Conservation (phyloP, 1,140 invertebrate species). For the Aporrectodea caliginosa region DNA sequence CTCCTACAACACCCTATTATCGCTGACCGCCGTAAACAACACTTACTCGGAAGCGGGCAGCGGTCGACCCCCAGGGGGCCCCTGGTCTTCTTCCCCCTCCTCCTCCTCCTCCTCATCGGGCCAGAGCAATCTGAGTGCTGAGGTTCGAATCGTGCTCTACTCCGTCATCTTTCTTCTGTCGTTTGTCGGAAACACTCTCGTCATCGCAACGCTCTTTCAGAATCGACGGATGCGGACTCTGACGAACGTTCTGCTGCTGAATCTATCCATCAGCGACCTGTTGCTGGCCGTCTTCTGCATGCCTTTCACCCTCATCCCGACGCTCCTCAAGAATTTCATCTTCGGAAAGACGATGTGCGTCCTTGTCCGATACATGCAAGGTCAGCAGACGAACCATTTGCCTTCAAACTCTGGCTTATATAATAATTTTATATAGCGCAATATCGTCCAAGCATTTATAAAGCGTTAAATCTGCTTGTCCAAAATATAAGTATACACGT, state of each 20-base stretch:
- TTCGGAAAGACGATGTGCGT: conserved; percentile 30
- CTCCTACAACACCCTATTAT: no score
- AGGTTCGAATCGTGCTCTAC: conserved; percentile 67
- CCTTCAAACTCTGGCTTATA: no score
- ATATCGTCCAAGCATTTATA: no score
- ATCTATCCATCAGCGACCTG: conserved; percentile 83
- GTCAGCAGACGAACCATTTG: no score
- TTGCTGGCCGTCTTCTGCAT: conserved; percentile 83
- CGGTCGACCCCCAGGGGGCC: no score
- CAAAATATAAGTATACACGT: no score
- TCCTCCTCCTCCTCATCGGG: no score
- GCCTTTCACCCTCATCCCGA: conserved; percentile 78
- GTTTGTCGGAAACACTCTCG: conserved; percentile 73
- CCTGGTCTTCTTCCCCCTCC: no score
- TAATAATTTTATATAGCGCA: no score
- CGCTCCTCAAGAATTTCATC: conserved; percentile 74
- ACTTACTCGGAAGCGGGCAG: no score
- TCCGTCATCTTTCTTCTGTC: conserved; percentile 73
- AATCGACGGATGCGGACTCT: conserved; percentile 82
- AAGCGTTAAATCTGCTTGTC: no score
- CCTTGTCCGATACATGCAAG: conserved; percentile 33
- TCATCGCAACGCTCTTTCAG: conserved; percentile 73
- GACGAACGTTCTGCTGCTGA: conserved; percentile 88
- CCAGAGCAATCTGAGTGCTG: conserved; percentile 37
- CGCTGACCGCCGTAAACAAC: no score